Base-by-base conservation (phyloP, 1,140 invertebrate genomes). In the Drosophila chauvacae region DNA sequence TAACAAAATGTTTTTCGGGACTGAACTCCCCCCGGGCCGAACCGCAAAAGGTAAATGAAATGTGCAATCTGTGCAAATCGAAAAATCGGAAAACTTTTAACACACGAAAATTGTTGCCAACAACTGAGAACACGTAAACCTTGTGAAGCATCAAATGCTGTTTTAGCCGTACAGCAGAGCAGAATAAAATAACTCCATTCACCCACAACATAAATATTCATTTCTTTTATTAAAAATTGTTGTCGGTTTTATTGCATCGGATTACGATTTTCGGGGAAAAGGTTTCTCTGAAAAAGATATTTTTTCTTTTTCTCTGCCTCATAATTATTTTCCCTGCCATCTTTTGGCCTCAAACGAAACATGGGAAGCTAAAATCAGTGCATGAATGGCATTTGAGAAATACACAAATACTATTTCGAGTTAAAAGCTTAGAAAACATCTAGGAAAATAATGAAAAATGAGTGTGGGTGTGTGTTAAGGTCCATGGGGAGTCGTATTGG, bases 1-100 rank as follows among this genome's bases (percentile, higher is more conserved):
- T 71, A 71, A 71, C 53, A 59, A 59, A 72, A 59, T 51, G 30
- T 50, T 73, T 72, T 60, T 23, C 23, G 16, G 30, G 14, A 20
- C 20, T n/a, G n/a, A 60, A 42, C 45, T 59, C 69, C 37, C 37
- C 66, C 14, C 28, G 37, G 44, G 55, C 14, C 37, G 6, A 60
- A 69, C 68, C 55, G 66, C 70, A 72, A 72, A 69, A 71, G 68
- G 69, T 72, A 72, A 72, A 72, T 72, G 69, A 72, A 72, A 72
- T 72, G 69, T 72, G 66, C 69, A 72, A 72, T 72, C 69, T 72
- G 69, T 71, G 69, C 66, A 35, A 50, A 59, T 59, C 66, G 53
- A 69, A 60, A 72, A 72, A 72, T 72, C 70, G 23, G 42, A 72
- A 73, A 59, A 71, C 55, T 72, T 72, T 72, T 45, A 33, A 33